phyloP scores from a whole-genome alignment of 2,797 vertebrate species.

The Amniataba percoides region DNA sequence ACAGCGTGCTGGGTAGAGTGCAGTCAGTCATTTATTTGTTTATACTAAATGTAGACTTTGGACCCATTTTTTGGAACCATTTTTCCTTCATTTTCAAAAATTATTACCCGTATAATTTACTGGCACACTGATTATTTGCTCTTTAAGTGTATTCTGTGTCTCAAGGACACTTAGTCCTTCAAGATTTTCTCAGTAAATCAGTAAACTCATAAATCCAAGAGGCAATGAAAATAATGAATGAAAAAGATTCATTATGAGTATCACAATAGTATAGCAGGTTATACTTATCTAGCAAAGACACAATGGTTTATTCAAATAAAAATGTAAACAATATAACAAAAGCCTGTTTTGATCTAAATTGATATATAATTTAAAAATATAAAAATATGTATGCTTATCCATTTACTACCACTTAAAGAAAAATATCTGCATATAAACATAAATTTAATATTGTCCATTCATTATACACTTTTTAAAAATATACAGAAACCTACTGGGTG shows the following conservation, averaged over 20 bases:
- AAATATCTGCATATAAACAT: not conserved
- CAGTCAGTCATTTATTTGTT: not conserved
- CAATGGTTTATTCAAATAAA: not conserved
- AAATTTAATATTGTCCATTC: not conserved
- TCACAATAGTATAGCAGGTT: not conserved
- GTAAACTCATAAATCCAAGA: not conserved
- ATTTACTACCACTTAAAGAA: not conserved
- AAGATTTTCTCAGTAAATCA: not conserved
- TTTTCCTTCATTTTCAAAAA: not conserved
- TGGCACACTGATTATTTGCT: slow-evolving; percentile 6
- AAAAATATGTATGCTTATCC: not conserved
- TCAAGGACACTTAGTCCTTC: slow-evolving; percentile 1
- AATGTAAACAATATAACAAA: not conserved
- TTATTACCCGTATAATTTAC: not conserved
- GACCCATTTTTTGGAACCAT: not conserved
- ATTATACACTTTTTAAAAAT: not conserved
- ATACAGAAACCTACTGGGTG: not conserved
- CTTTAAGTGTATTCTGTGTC: not conserved
- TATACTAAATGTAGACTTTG: slow-evolving; percentile 3
- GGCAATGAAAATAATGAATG: not conserved
- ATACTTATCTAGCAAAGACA: not conserved
- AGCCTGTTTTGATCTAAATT: not conserved
- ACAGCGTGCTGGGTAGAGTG: not conserved
- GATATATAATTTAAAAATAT: too few species aligned
- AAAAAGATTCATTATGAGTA: not conserved